Base-by-base conservation (phyloP, 2,113 vertebrate species). In the Antechinus flavipes region DNA sequence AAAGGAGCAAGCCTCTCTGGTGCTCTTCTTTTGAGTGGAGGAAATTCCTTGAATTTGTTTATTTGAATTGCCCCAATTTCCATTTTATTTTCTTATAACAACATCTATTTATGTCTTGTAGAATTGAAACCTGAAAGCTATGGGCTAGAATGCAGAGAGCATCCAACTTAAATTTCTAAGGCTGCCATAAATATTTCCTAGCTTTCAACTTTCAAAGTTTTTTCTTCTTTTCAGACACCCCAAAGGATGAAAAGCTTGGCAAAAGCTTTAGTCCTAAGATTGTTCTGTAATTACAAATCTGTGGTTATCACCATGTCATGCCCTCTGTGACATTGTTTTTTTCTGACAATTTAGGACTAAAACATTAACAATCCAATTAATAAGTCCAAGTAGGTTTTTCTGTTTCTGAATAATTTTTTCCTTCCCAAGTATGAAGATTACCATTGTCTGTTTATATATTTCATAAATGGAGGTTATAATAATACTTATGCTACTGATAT, bases 391-490 rank as follows among this genome's bases (percentile, higher is more conserved):
- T n/a, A 54, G 58, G 23, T 42, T 94, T 94, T 91, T 30, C 90
- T 56, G n/a, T 46, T 68, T n/a, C 24, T 8, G 35, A 76, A 91
- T 53, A 49, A 24, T 84, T 10, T 93, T 91, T 91, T 52, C 61
- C 42, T 90, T n/a, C 52, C 8, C 16, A 89, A 90, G 5, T 56
- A 26, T 30, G 6, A 89, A 23, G 91, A 91, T 54, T 94, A 16
- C 96, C 94, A 93, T 93, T 89, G 95, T 94, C 93, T 94, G 89
- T 46, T 76, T 91, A 3, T 91, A 91, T 94, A 91, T 90, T 94
- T 96, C 30, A 84, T 26, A 76, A 76, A 76, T n/a, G 61, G 30
- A 16, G 3, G 2, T 76, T n/a, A 76, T 76, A n/a, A 76, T 76
- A 14, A 14, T 76, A 14, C 35, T n/a, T 76, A 76, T 76, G 35